Percentiles rank a stretch among this genome's conserved stretches.
Evolutionary conservation across 1,140 invertebrate species (phyloP).

Genomic region (Apolygus lucorum): DNA sequence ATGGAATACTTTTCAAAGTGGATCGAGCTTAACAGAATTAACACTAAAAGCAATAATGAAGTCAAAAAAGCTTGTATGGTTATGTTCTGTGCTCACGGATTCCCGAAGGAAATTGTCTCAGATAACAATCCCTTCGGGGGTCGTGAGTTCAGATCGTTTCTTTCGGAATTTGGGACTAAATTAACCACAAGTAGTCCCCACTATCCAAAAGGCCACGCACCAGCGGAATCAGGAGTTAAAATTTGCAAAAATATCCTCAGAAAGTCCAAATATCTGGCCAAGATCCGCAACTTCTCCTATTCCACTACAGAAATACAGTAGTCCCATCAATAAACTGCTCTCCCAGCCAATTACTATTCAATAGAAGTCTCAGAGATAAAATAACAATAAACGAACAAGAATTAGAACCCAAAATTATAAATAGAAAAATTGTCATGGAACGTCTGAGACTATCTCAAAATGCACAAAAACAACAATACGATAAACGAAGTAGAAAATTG

Average conservation of each 20-base stretch:
- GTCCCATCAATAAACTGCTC: neutral
- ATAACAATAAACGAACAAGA: too few relatives aligned
- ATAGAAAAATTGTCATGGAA: neutral
- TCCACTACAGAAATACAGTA: neutral
- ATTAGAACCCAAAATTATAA: too few relatives aligned
- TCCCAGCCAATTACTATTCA: neutral
- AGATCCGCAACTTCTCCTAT: neutral
- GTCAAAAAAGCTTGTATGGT: conserved; percentile 8
- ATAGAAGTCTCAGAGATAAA: conserved; percentile 3
- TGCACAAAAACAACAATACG: conserved; percentile 4
- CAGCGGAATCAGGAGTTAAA: conserved; percentile 10
- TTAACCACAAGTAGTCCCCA: conserved; percentile 8
- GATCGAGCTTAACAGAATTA: neutral
- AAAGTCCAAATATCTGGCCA: conserved; percentile 4
- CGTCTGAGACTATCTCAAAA: neutral
- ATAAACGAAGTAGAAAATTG: neutral
- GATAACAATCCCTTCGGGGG: conserved; percentile 7
- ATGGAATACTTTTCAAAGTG: conserved; percentile 4
- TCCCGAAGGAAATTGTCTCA: conserved; percentile 6
- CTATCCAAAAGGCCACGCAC: conserved; percentile 3
- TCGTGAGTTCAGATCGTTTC: neutral
- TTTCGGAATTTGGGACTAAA: neutral
- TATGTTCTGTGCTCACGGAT: conserved; percentile 2
- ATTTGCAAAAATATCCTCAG: neutral
- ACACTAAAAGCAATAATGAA: neutral